Conservation (phyloP, 2,113 vertebrate genomes). For the Sylvietta virens region DNA sequence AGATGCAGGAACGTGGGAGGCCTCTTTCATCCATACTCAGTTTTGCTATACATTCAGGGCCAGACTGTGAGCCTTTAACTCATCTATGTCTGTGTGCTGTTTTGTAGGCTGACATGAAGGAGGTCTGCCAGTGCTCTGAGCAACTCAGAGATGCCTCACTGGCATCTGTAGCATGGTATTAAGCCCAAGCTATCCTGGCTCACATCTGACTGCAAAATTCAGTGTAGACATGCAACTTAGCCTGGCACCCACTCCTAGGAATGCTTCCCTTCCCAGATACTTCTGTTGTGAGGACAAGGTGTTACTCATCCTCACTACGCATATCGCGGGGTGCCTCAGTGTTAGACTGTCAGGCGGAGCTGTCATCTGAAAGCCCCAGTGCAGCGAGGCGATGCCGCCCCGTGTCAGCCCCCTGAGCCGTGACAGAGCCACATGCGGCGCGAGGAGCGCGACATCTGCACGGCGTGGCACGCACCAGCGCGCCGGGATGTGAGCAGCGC, state of each 20-base stretch:
- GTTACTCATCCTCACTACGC: constrained; percentile 14
- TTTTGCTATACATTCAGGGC: not conserved
- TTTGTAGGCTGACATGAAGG: not conserved
- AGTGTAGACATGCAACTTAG: constrained; percentile 21
- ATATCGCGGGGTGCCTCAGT: not conserved
- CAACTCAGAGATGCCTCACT: not conserved
- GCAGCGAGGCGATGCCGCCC: not conserved
- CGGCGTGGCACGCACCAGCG: not conserved
- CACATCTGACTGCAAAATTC: constrained; percentile 49
- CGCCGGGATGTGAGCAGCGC: not conserved
- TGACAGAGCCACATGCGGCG: not conserved
- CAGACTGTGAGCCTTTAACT: not conserved
- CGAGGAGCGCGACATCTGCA: not conserved
- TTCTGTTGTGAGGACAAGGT: constrained; percentile 16
- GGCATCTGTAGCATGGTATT: not conserved
- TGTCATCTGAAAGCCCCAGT: not conserved
- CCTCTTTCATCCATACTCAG: not conserved
- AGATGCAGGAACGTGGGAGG: not conserved
- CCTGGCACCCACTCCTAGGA: constrained; percentile 13
- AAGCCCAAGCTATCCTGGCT: constrained; percentile 15
- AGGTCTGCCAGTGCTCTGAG: not conserved
- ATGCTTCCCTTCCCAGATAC: not conserved
- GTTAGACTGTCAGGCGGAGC: constrained; percentile 30
- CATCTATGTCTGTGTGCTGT: not conserved
- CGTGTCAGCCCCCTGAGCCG: constrained; percentile 12